Evolutionary conservation across 1,140 invertebrate species (phyloP).

Genomic region (Sarcophaga bullata): DNA sequence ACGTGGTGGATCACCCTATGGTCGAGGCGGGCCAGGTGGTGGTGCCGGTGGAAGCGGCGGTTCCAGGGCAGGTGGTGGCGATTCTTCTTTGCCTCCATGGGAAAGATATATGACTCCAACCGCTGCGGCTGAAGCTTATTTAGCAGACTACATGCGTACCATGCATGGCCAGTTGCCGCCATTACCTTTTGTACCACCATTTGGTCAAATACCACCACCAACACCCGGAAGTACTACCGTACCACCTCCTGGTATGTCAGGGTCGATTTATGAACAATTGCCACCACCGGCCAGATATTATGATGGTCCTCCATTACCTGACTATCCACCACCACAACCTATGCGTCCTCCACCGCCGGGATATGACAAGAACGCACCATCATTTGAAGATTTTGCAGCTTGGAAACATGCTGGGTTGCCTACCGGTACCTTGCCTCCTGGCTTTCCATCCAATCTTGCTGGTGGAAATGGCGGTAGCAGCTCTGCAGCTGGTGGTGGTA

Average conservation of each 20-base stretch:
- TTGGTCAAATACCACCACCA: conserved; percentile 69
- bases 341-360: conserved; percentile 66
- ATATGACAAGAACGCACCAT: conserved; percentile 75
- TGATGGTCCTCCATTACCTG: conserved; percentile 73
- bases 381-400: conserved; percentile 86
- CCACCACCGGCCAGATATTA: conserved; percentile 81
- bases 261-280: conserved; percentile 63
- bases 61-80: conserved; percentile 65
- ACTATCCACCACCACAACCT: conserved; percentile 68
- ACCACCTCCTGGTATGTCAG: conserved; percentile 75
- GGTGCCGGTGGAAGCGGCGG: conserved; percentile 64
- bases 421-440: conserved; percentile 54
- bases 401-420: conserved; percentile 75
- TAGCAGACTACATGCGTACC: conserved; percentile 82
- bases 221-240: conserved; percentile 66
- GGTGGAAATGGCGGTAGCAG: conserved; percentile 2
- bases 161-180: conserved; percentile 83
- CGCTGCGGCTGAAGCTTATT: conserved; percentile 78
- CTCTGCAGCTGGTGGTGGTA: conserved; percentile 21
- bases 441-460: conserved; percentile 49
- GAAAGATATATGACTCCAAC: conserved; percentile 68
- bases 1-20: conserved; percentile 70
- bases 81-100: conserved; percentile 66
- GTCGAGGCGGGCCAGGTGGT: conserved; percentile 60
- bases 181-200: conserved; percentile 76